Percentiles rank a stretch among this genome's conserved stretches.
Evolutionary conservation across 2,113 vertebrate species (phyloP).

Genomic region (Chaetura pelagica): DNA sequence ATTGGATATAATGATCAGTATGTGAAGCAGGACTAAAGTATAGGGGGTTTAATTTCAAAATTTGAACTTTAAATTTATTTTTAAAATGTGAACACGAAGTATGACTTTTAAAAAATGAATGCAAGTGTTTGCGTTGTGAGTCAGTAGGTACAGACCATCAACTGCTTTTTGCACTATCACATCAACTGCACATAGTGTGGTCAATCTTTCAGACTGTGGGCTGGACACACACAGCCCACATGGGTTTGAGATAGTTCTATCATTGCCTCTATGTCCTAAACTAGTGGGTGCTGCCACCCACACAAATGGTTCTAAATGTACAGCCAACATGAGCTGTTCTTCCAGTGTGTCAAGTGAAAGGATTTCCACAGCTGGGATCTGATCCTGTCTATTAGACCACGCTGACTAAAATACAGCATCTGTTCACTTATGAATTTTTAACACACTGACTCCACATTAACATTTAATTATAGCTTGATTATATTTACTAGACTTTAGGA

Average conservation of each 20-base stretch:
- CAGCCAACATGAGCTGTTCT: not conserved
- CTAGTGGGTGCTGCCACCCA: not conserved
- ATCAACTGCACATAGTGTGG: not conserved
- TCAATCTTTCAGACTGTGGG: not conserved
- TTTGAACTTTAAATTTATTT: not conserved
- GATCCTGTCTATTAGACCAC: not conserved
- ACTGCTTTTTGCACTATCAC: not conserved
- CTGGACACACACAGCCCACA: not conserved
- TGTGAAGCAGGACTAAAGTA: not conserved
- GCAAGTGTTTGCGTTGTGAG: fast-evolving
- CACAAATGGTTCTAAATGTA: not conserved
- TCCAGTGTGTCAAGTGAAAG: not conserved
- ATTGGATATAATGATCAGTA: not conserved
- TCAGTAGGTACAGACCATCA: fast-evolving
- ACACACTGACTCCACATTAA: not conserved
- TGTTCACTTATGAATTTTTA: constrained; percentile 44
- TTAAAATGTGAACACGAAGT: not conserved
- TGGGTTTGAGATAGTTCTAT: not conserved
- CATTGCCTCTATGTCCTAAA: not conserved
- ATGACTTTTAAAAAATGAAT: not conserved
- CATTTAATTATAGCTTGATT: constrained; percentile 56
- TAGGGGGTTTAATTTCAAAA: not conserved
- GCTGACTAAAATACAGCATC: not conserved
- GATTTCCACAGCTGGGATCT: constrained; percentile 1
- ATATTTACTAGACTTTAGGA: constrained; percentile 35